Evolutionary conservation across 2,888 invertebrate genomes (phyloP), one percentile per base, ranked within the genome.

Genomic region (Rambutsinella grinnellia): DNA sequence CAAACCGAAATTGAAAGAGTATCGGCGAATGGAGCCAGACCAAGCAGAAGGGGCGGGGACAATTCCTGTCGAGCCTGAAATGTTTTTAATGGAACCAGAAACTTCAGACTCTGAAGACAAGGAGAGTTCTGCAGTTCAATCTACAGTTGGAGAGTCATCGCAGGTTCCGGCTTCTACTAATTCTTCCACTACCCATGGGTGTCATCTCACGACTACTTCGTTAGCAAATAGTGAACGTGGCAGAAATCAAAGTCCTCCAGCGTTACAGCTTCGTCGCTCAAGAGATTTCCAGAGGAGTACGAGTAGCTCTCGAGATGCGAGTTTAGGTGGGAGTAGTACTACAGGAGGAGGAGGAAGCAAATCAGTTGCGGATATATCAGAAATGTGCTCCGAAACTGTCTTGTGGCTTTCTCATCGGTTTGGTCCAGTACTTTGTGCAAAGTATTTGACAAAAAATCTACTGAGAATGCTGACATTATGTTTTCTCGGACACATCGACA

Each of bases 401-500:
- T 91, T 95, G 77, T 98, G 98, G 97, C 86, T 99, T 74, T 93
- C 96, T 0, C 95, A 97, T 87, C 91, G 97, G 79, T 88, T 99
- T 19, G 99, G 99, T 0, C 98, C 99, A 0, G 95, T 98, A 57
- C 89, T 99, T 24, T 96, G 96, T 0, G 95, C 97, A 49, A 92
- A 94, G 82, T 93, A 95, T 88, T 89, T 99, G 27, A 94, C 97
- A 0, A 90, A 95, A 76, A 97, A 97, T 88, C 89, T 99, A 80
- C 88, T 99, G 13, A 92, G 97, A 85, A 97, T 99, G 94, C 88
- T 99, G 65, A 94, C 96, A 0, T 87, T 98, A 2, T 99, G 98
- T 87, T 99, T 97, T 86, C 92, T 95, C 23, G 95, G 94, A 0
- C 92, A 91, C 66, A 72, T 83, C 85, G 94, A 94, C 80, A 94